Evolutionary conservation across 2,888 invertebrate species (phyloP), one percentile per base, ranked within the genome.

Genomic region (Pinctada fucata): DNA sequence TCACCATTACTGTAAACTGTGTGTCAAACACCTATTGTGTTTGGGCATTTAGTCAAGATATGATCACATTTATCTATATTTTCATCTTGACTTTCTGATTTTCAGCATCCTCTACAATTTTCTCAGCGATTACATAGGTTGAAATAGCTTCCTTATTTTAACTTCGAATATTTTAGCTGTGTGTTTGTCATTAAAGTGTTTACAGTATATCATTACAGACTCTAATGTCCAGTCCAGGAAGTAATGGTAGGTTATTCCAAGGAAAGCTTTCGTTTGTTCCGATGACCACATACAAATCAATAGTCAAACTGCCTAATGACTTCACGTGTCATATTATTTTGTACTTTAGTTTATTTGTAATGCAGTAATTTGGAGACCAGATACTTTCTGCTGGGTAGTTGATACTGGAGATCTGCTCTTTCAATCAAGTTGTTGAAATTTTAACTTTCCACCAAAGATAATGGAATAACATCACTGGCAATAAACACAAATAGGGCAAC

Each of bases 261-360:
- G 63, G 1, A 31, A 83, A 2, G 65, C 80, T n/a, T 50, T 67
- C 80, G 78, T 83, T 69, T 80, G 83, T 8, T 79, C 52, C 50
- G 79, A 79, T 3, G 80, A 76, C 80, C 80, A 83, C 0, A 83
- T 47, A 31, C 31, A 31, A 31, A 65, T 83, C 83, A 2, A 82
- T 75, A 6, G 83, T 80, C 3, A 82, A 65, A 51, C 79, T 76
- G 3, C 80, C 66, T 16, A 78, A 81, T n/a, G 13, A n/a, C 64
- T 74, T 51, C 51, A 83, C 72, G 45, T 72, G 50, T 48, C 58
- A 3, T 63, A 70, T 5, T 63, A 70, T 5, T 16, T 76, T 63
- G 31, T 49, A 50, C 58, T 49, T 70, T 48, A 5, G 51, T 58
- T 16, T 69, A 73, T 45, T 78, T 82, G 47, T 75, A 76, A 31